A percentile compares a stretch with the other conserved stretches of the same genome.
Evolutionary conservation across 2,888 invertebrate genomes (phyloP).

Genomic region (Mesorhabditis sp.): DNA sequence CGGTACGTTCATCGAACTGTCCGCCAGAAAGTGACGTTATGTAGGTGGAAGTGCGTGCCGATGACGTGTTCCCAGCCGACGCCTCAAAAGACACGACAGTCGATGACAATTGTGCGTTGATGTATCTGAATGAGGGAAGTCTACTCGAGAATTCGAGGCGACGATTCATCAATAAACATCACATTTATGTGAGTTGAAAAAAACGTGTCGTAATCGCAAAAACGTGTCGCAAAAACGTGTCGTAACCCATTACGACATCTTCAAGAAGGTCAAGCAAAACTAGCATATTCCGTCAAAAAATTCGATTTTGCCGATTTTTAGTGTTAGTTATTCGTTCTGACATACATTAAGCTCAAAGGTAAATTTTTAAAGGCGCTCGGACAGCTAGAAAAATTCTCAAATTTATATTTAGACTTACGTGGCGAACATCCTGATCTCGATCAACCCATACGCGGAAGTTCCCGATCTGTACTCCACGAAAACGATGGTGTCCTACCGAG

Average conservation of each 20-base stretch:
- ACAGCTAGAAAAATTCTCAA: neutral
- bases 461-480: conserved; percentile 77
- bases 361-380: too few species aligned
- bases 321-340: too few species aligned
- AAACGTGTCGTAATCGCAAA: neutral
- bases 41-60: conserved; percentile 69
- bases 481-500: conserved; percentile 79
- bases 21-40: too few species aligned
- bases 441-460: conserved; percentile 94
- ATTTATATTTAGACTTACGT: conserved; percentile 88
- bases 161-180: conserved; percentile 83
- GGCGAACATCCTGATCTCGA: conserved; percentile 93
- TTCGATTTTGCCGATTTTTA: too few species aligned
- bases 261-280: neutral
- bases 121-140: conserved; percentile 96
- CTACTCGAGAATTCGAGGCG: conserved; percentile 84
- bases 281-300: too few species aligned
- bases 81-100: conserved; percentile 80
- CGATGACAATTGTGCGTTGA: conserved; percentile 95
- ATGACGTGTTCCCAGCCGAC: conserved; percentile 85
- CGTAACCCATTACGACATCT: neutral
- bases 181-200: conserved; percentile 78
- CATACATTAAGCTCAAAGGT: too few species aligned
- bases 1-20: neutral
- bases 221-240: neutral